Conservation (phyloP, 23 tunicate species). For the Corella eumyota region DNA sequence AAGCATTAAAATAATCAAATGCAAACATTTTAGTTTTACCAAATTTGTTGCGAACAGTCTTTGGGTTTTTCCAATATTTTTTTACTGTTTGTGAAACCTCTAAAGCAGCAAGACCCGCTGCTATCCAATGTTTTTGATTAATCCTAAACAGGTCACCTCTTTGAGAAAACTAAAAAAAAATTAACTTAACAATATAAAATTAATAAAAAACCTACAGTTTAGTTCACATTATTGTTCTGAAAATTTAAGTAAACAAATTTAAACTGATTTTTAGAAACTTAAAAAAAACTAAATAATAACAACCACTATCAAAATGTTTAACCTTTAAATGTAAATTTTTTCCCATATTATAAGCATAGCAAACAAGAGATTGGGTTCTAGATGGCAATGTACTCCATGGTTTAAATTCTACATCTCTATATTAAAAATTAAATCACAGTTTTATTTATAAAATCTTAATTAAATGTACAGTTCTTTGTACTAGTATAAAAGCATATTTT, state of each 20-base stretch:
- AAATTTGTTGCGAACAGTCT: neutral
- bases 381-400: conserved; percentile 2
- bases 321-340: conserved; percentile 1
- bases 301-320: neutral
- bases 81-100: conserved; percentile 37
- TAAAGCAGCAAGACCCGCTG: conserved; percentile 51
- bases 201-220: too few species aligned
- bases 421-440: too few species aligned
- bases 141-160: too few species aligned
- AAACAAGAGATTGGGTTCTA: neutral
- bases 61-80: conserved; percentile 23
- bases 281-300: neutral
- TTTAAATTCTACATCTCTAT: neutral
- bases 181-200: neutral
- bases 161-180: neutral
- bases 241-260: too few species aligned
- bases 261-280: neutral
- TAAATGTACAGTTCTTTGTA: too few species aligned
- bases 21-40: neutral
- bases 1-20: neutral
- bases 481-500: too few species aligned
- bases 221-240: too few species aligned
- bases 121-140: conserved; percentile 8
- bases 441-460: too few species aligned
- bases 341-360: conserved; percentile 22